These are phyloP conservation scores for Pantelozetes paolii DNA, from an alignment of 2,888 invertebrate species.

Conservation along the genomic window DNA sequence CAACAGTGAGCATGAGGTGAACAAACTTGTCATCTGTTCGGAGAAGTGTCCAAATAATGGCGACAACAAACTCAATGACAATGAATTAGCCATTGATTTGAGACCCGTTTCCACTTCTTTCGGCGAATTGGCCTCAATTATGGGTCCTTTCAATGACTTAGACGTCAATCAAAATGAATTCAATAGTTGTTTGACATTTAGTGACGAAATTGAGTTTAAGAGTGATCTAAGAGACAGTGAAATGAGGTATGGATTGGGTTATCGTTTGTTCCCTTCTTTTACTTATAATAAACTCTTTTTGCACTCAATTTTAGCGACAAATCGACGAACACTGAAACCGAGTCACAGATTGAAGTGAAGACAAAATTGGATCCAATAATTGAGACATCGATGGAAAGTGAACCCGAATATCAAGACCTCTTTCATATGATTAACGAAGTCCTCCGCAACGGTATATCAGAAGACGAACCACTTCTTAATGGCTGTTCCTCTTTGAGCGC, in stretches of 20 bases:
- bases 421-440: slow-evolving; percentile 29
- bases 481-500: neutral
- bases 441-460: slow-evolving; percentile 10
- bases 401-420: slow-evolving; percentile 27
- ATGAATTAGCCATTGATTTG: neutral
- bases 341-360: neutral
- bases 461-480: neutral
- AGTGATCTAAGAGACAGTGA: neutral
- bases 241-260: slow-evolving; percentile 2
- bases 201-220: neutral
- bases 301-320: slow-evolving; percentile 27
- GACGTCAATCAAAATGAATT: neutral
- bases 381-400: neutral
- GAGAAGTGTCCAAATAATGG: slow-evolving; percentile 35
- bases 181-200: neutral
- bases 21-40: slow-evolving; percentile 32
- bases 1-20: neutral
- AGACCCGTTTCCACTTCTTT: slow-evolving; percentile 34
- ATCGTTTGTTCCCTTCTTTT: neutral
- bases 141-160: slow-evolving; percentile 31
- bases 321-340: slow-evolving; percentile 34
- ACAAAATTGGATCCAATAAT: neutral
- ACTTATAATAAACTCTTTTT: neutral
- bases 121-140: slow-evolving; percentile 35
- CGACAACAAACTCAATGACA: neutral